Percentiles rank a stretch among this genome's conserved stretches.
phyloP scores from a whole-genome alignment of 2,113 vertebrate genomes.

The Coregonus clupeaformis region DNA sequence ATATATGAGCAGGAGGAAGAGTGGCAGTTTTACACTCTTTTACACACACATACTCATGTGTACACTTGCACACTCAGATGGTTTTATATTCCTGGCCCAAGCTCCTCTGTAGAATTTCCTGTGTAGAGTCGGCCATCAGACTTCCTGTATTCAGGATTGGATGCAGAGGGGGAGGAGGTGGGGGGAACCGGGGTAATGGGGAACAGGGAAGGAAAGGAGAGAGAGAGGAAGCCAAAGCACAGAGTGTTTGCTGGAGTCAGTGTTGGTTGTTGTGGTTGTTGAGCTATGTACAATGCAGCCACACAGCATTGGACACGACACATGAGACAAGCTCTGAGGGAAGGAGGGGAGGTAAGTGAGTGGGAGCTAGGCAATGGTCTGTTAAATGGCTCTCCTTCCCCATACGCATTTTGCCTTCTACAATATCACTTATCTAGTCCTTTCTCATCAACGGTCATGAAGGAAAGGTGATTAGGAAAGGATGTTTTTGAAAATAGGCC shows the following conservation, averaged over 20 bases:
- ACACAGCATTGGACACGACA: conserved; percentile 8
- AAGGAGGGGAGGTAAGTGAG: conserved; percentile 43
- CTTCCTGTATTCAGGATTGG: conserved; percentile 66
- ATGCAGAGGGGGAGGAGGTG: conserved; percentile 45
- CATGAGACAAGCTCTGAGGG: conserved; percentile 15
- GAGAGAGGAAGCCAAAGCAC: conserved; percentile 56
- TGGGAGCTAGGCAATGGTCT: neutral
- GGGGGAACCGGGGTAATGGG: conserved; percentile 30
- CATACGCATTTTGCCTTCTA: too few relatives aligned
- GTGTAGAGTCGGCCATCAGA: conserved; percentile 63
- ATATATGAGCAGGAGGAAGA: conserved; percentile 2
- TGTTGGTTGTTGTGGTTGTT: conserved; percentile 39
- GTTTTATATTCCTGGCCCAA: conserved; percentile 57
- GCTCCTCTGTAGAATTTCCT: conserved; percentile 70
- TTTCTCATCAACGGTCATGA: too few relatives aligned
- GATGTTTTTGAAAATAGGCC: too few relatives aligned
- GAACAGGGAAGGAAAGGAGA: conserved; percentile 59
- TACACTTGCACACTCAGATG: conserved; percentile 19
- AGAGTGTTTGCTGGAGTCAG: conserved; percentile 45
- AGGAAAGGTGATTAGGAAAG: too few relatives aligned
- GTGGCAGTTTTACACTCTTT: neutral
- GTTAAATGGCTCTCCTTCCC: too few relatives aligned
- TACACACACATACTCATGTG: neutral
- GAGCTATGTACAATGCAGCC: conserved; percentile 23
- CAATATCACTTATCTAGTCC: too few relatives aligned